Evolutionary conservation across 2,113 vertebrate genomes (phyloP).

Genomic region (Marmota monax): DNA sequence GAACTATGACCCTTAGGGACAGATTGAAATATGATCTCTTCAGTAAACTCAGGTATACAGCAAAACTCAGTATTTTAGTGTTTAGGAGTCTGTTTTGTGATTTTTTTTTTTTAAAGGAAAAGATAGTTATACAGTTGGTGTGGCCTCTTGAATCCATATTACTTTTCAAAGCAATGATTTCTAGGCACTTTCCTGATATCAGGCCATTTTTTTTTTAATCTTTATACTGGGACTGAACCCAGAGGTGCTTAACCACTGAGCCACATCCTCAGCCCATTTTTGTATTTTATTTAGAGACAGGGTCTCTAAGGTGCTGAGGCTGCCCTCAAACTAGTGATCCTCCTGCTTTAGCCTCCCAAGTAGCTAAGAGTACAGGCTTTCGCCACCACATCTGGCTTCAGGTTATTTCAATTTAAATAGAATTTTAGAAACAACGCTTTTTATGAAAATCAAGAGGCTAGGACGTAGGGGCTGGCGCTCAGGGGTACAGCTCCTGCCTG

Average conservation of each 20-base stretch:
- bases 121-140: neutral
- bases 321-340: too few species aligned
- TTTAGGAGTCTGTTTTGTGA: neutral
- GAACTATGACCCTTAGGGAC: neutral
- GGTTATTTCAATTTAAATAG: constrained; percentile 15
- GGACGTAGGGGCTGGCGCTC: neutral
- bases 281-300: too few species aligned
- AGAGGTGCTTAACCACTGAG: too few species aligned
- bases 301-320: too few species aligned
- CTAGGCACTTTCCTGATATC: neutral
- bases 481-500: too few species aligned
- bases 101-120: neutral
- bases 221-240: too few species aligned
- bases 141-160: neutral
- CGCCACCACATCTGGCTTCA: too few species aligned
- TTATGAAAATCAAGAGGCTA: neutral
- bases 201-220: too few species aligned
- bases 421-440: neutral
- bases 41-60: neutral
- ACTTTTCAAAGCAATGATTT: neutral
- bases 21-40: neutral
- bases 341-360: too few species aligned
- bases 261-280: too few species aligned
- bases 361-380: too few species aligned
- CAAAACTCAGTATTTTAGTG: neutral